Evolutionary conservation across 2,888 invertebrate species (phyloP).

Genomic region (Nysson spinosus): DNA sequence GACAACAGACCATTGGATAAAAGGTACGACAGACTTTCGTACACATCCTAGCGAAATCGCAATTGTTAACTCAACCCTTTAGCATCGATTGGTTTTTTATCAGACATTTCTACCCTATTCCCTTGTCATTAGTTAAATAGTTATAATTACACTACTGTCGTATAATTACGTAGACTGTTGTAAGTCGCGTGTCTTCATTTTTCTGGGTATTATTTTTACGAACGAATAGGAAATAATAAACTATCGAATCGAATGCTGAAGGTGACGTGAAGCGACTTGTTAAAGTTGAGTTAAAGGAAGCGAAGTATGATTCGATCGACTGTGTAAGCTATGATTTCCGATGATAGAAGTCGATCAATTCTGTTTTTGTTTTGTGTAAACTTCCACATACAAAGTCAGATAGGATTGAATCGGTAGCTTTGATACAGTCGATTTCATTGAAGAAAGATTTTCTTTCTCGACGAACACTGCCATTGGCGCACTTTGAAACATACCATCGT

Average conservation of each 20-base stretch:
- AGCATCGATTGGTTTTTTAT: conserved; percentile 25
- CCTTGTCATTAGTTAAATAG: too few relatives aligned
- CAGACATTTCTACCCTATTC: neutral
- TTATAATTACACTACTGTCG: too few relatives aligned
- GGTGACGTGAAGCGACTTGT: conserved; percentile 16
- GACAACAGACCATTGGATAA: conserved; percentile 27
- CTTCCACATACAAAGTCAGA: conserved; percentile 6
- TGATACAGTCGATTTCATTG: conserved; percentile 31
- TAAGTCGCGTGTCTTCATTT: too few relatives aligned
- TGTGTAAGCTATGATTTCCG: conserved; percentile 8
- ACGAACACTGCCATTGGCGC: conserved; percentile 59
- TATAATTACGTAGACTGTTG: too few relatives aligned
- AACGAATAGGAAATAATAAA: neutral
- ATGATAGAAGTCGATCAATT: neutral
- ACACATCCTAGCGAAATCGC: conserved; percentile 21
- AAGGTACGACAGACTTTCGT: conserved; percentile 52
- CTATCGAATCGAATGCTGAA: conserved; percentile 30
- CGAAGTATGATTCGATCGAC: conserved; percentile 21
- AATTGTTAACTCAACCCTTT: conserved; percentile 22
- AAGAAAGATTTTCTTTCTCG: conserved; percentile 30
- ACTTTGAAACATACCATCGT: conserved; percentile 34
- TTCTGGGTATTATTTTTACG: neutral
- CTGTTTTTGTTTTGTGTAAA: neutral
- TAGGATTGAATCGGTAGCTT: conserved; percentile 5
- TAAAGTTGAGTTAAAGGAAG: conserved; percentile 21